Conservation (phyloP, 2,888 invertebrate genomes). For the Drosophila prostipennis region DNA sequence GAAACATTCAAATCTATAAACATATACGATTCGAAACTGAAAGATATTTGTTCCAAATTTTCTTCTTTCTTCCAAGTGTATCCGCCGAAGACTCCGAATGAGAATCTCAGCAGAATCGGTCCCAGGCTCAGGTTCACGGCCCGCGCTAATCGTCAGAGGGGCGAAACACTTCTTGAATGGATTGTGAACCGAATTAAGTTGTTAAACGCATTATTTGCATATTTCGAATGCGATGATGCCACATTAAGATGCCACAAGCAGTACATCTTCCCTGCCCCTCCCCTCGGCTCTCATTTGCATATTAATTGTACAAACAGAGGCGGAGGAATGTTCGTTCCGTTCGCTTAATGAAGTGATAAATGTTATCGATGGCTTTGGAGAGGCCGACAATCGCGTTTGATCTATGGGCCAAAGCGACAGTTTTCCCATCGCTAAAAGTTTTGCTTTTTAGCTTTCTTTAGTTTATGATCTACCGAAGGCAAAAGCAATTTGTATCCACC, state of each 20-base stretch:
- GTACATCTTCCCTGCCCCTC: constrained; percentile 7
- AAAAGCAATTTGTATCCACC: constrained; percentile 43
- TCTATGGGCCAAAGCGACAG: constrained; percentile 28
- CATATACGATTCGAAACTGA: background rate
- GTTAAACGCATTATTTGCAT: constrained; percentile 83
- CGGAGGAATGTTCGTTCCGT: constrained; percentile 42
- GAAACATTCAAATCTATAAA: no score
- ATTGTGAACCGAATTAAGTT: constrained; percentile 80
- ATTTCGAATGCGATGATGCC: constrained; percentile 66
- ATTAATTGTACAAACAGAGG: constrained; percentile 81
- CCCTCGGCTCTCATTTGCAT: constrained; percentile 73
- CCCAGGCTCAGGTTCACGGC: constrained; percentile 49
- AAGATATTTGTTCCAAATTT: no score
- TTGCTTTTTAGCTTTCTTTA: background rate
- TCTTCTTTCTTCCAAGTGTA: background rate
- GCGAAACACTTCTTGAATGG: constrained; percentile 40
- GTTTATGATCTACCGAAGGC: constrained; percentile 56
- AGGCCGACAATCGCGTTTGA: constrained; percentile 41
- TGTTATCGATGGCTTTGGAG: constrained; percentile 49
- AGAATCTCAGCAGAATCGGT: constrained; percentile 14
- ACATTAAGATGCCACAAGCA: constrained; percentile 69
- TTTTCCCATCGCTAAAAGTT: constrained; percentile 20
- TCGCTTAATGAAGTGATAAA: constrained; percentile 76
- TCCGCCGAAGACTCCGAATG: constrained; percentile 3
- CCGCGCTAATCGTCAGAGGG: constrained; percentile 53